Evolutionary conservation across 2,797 vertebrate genomes (phyloP), one percentile per base, ranked within the genome.

Genomic region (Phataginus tetradactyla): DNA sequence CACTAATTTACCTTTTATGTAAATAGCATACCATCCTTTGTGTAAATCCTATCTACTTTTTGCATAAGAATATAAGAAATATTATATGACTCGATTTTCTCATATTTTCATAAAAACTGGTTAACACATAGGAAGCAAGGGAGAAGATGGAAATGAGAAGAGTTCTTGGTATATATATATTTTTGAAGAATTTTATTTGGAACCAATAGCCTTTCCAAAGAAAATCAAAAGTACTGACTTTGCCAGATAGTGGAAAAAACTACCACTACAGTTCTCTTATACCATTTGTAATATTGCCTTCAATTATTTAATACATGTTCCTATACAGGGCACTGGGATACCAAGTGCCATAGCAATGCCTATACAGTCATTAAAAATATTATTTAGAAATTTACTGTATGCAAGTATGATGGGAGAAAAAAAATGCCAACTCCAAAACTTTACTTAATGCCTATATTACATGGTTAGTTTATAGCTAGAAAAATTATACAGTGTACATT

Each of bases 1-100:
- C 55, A 91, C 63, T 64, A 93, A 88, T 37, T 90, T 71, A 88
- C 92, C 39, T 74, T 95, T 21, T 83, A 20, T 25, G 9, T 86
- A 96, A 90, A 84, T 29, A 92, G 25, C 11, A 85, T 74, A 4
- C 29, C 75, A 29, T 66, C 14, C 69, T 75, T 74, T 61, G 42
- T 87, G 25, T 77, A 81, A 93, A 84, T 55, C 89, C 11, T 63
- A 83, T 14, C 7, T 69, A 51, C 1, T 20, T 78, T 92, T 88
- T 91, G 13, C n/a, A 45, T 53, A 71, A 81, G 29, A 71, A 77
- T 37, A 20, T 72, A n/a, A 78, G 25, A 74, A 80, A 45, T 10
- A 45, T 45, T 78, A 75, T 63, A 61, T 64, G 23, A 68, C 79
- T 83, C 68, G 83, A 71, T 25, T 86, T 75, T 90, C n/a, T 90